Percentiles rank a stretch among this genome's conserved stretches.
Conservation (phyloP, 2,113 vertebrate genomes). For the Odontophorus gujanensis region DNA sequence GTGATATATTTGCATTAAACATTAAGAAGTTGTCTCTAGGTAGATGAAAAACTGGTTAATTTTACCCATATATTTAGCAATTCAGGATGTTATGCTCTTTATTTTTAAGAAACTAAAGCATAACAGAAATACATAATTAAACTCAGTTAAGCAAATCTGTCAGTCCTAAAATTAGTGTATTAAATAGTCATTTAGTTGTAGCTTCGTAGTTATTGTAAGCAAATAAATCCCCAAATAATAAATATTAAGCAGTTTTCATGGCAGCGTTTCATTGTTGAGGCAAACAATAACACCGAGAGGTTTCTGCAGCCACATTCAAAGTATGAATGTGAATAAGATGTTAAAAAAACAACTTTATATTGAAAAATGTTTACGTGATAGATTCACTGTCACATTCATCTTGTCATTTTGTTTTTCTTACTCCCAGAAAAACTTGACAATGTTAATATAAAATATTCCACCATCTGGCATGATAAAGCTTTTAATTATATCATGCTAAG, state of each 20-base stretch:
- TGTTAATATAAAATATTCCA: conserved; percentile 14
- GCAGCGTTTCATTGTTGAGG: background rate
- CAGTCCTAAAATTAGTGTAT: background rate
- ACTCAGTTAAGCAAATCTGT: background rate
- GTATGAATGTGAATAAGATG: background rate
- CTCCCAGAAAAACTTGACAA: background rate
- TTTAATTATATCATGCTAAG: background rate
- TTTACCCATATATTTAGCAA: background rate
- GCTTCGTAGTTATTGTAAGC: background rate
- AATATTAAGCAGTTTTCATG: background rate
- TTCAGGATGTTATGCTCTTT: background rate
- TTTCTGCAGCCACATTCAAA: background rate
- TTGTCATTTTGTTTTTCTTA: conserved; percentile 23
- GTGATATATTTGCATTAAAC: background rate
- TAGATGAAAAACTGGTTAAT: background rate
- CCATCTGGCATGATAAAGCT: conserved; percentile 2
- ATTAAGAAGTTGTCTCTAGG: background rate
- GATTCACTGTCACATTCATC: background rate
- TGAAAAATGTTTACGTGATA: background rate
- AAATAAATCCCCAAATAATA: background rate
- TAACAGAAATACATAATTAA: background rate
- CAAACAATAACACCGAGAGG: background rate
- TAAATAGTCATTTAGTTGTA: background rate
- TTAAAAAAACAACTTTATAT: background rate
- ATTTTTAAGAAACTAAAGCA: background rate